Evolutionary conservation across 2,888 invertebrate species (phyloP).

Genomic region (Orthonychiurus folsomi): DNA sequence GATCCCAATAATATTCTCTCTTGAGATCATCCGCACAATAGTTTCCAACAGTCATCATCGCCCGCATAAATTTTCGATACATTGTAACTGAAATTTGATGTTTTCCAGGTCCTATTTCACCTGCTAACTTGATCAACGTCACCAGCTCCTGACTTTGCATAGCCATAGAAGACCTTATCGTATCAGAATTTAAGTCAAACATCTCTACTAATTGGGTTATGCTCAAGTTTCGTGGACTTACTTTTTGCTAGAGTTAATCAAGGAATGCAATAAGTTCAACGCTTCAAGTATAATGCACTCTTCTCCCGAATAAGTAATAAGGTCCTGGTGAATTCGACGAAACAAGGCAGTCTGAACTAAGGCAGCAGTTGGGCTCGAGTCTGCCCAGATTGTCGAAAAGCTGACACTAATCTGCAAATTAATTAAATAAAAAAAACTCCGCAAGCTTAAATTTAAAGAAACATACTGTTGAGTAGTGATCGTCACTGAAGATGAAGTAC

Average conservation of each 20-base stretch:
- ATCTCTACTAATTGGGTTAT: too few species aligned
- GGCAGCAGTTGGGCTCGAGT: conserved; percentile 56
- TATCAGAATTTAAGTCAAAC: conserved; percentile 21
- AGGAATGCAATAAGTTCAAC: conserved; percentile 52
- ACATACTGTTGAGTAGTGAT: conserved; percentile 51
- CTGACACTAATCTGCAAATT: conserved; percentile 53
- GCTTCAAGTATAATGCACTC: conserved; percentile 55
- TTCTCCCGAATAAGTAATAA: conserved; percentile 56
- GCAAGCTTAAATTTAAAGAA: too few species aligned
- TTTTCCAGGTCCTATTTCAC: conserved; percentile 42
- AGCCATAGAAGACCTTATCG: conserved; percentile 44
- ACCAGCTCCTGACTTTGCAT: conserved; percentile 44
- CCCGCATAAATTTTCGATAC: conserved; percentile 60
- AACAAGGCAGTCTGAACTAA: conserved; percentile 58
- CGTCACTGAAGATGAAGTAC: conserved; percentile 59
- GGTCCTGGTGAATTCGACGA: conserved; percentile 56
- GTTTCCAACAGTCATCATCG: conserved; percentile 59
- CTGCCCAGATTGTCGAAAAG: conserved; percentile 56
- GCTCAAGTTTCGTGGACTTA: conserved; percentile 44
- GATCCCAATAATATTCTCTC: conserved; percentile 42
- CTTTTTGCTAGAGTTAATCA: conserved; percentile 51
- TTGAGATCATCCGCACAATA: conserved; percentile 44
- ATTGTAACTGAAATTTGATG: conserved; percentile 47
- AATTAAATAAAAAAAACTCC: background rate
- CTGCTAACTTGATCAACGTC: conserved; percentile 42